Conservation (phyloP, 2,888 invertebrate species). For the Venusia cambrica region DNA sequence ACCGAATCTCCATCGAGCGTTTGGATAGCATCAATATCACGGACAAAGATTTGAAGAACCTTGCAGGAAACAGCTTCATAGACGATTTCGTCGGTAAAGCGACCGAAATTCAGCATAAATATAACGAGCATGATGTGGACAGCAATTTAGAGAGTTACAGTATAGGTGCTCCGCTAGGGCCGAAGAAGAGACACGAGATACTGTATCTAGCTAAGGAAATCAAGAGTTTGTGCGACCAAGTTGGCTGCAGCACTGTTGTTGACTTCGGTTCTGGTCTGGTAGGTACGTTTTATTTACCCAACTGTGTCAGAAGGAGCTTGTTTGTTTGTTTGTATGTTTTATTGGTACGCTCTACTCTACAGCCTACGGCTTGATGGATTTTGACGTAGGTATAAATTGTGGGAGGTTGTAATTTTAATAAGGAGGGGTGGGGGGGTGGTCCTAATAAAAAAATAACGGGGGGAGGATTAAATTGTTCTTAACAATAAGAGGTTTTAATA, state of each 20-base stretch:
- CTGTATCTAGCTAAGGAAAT: slow-evolving; percentile 80
- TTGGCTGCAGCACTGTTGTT: slow-evolving; percentile 77
- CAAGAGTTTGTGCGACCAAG: slow-evolving; percentile 64
- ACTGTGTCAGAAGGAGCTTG: no score
- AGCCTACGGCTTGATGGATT: no score
- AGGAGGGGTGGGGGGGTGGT: no score
- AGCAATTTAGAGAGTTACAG: slow-evolving; percentile 34
- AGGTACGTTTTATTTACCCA: slow-evolving; percentile 30
- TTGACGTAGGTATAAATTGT: no score
- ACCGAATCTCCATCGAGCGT: slow-evolving; percentile 70
- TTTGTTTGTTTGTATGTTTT: no score
- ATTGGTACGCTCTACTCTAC: no score
- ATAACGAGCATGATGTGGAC: slow-evolving; percentile 15
- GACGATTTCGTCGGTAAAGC: slow-evolving; percentile 36
- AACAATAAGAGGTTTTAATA: no score
- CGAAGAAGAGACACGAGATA: slow-evolving; percentile 88
- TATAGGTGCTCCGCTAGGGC: slow-evolving; percentile 59
- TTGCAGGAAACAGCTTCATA: slow-evolving; percentile 39
- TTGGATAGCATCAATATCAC: slow-evolving; percentile 39
- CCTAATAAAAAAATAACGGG: no score
- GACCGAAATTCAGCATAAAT: background rate
- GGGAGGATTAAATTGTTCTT: no score
- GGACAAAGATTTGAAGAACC: slow-evolving; percentile 33
- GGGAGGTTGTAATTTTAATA: no score
- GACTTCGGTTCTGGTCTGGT: slow-evolving; percentile 90